phyloP scores from a whole-genome alignment of 2,113 vertebrate species.

The Sinocyclocheilus anophthalmus region DNA sequence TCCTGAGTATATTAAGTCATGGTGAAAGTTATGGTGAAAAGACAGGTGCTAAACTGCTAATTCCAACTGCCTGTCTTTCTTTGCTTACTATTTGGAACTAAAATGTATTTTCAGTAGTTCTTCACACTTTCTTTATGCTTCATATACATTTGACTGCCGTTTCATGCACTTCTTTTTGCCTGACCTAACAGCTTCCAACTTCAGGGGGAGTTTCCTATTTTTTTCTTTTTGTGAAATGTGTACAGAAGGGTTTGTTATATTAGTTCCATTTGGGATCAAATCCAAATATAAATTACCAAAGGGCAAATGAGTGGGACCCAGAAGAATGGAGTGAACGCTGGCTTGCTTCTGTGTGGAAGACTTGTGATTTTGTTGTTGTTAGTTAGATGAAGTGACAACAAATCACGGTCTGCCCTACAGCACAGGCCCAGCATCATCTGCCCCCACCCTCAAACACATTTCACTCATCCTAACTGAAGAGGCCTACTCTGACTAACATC shows the following conservation, averaged over 20 bases:
- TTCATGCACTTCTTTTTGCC: slow-evolving; percentile 8
- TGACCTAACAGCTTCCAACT: slow-evolving; percentile 18
- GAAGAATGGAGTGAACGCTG: slow-evolving; percentile 80
- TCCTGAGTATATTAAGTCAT: not conserved
- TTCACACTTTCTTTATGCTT: slow-evolving; percentile 6
- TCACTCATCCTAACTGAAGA: slow-evolving; percentile 22
- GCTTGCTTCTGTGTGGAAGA: slow-evolving; percentile 92
- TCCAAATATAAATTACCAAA: slow-evolving; percentile 35
- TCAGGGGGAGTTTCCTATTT: not conserved
- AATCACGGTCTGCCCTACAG: slow-evolving; percentile 89
- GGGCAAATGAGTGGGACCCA: slow-evolving; percentile 30
- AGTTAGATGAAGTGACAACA: slow-evolving; percentile 89
- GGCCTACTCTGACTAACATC: slow-evolving; percentile 27
- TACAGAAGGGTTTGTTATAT: slow-evolving; percentile 17
- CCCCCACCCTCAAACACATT: slow-evolving; percentile 54
- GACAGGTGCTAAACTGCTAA: not conserved
- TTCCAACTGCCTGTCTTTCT: not conserved
- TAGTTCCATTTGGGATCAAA: slow-evolving; percentile 19
- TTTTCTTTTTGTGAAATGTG: slow-evolving; percentile 74
- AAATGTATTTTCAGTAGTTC: slow-evolving; percentile 13
- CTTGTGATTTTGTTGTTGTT: slow-evolving; percentile 97
- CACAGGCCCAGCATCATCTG: slow-evolving; percentile 87
- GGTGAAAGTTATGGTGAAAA: not conserved
- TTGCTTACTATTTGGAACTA: not conserved
- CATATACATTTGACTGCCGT: slow-evolving; percentile 18